Evolutionary conservation across 2,888 invertebrate species (phyloP), one percentile per base, ranked within the genome.

Genomic region (Limenitis camilla): DNA sequence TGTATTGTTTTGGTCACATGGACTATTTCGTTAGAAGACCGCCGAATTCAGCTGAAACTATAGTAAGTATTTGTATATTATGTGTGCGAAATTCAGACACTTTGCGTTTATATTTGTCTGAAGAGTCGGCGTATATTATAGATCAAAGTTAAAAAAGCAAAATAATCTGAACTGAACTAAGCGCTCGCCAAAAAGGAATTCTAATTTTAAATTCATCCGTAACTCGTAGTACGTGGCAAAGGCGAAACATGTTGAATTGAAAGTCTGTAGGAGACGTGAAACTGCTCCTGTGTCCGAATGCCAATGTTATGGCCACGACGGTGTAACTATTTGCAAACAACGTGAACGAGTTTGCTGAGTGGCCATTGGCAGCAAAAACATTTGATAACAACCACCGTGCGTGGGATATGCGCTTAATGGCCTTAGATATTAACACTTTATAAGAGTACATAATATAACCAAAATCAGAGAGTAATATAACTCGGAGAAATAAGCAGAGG

Each of bases 171-270:
- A 4, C 55, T 50, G 51, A 53, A 58, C 55, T 61, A 57, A 62
- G 58, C 59, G 58, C 53, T 59, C 57, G 53, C 50, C 61, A 64
- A 71, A 72, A 69, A 56, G 68, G 66, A 74, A 72, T 78, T 74
- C 75, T 72, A 75, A 80, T 83, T 80, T 79, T 59, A 78, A 79
- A 81, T 81, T 78, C 75, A 76, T 74, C 71, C 72, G 76, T 73
- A 74, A 73, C 72, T 72, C 67, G 62, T 64, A 65, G 74, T 75
- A 75, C 76, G 78, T 74, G 77, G 76, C 69, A 72, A 71, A 74
- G 69, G 68, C 71, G 79, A 78, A 78, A 76, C 78, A 76, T 65
- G 62, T 69, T 64, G 76, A 81, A 84, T 84, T 83, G 76, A 81
- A 83, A 83, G 83, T 85, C 79, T 72, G 67, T 59, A 66, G 68